Evolutionary conservation across 2,888 invertebrate genomes (phyloP), one percentile per base, ranked within the genome.

Genomic region (Temnothorax unifasciatus): DNA sequence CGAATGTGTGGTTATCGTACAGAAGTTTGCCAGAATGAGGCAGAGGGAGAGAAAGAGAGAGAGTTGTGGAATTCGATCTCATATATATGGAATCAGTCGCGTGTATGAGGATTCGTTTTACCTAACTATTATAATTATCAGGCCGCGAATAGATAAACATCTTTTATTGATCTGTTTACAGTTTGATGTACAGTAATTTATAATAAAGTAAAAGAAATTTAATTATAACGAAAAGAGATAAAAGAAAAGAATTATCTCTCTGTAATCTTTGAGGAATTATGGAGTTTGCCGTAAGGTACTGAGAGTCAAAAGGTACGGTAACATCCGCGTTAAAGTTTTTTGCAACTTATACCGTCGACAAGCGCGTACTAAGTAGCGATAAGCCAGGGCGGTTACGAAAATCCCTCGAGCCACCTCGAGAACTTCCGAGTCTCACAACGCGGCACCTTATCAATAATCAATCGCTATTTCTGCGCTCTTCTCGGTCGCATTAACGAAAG

Each of bases 361-460:
- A 77, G 25, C 44, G 47, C 21, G 38, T 73, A 47, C 21, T 69
- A 54, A 64, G 66, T 50, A 87, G 66, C 63, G 63, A 54, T 52
- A 74, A 71, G 68, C 47, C 79, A 18, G 34, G 54, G 75, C 52
- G 38, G 25, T 63, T 87, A 75, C 68, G 83, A 41, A 34, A 90
- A 86, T 85, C 83, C 54, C 41, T 69, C 29, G 81, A 74, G 82
- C 82, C 76, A 82, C 75, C 82, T 84, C 79, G 44, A 29, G 29
- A 29, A 81, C 54, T 61, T 64, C 44, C 61, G 8, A 54, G 52
- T 9, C 15, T 73, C 54, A 47, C 47, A 34, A n/a, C 29, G 44
- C 44, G 34, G 73, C 52, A 75, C 66, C 69, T 87, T 63, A 61
- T 91, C 90, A 88, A 88, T 91, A 87, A 90, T 87, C 86, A 85